phyloP scores from a whole-genome alignment of 2,888 invertebrate genomes.

The Epirrhoe alternata region DNA sequence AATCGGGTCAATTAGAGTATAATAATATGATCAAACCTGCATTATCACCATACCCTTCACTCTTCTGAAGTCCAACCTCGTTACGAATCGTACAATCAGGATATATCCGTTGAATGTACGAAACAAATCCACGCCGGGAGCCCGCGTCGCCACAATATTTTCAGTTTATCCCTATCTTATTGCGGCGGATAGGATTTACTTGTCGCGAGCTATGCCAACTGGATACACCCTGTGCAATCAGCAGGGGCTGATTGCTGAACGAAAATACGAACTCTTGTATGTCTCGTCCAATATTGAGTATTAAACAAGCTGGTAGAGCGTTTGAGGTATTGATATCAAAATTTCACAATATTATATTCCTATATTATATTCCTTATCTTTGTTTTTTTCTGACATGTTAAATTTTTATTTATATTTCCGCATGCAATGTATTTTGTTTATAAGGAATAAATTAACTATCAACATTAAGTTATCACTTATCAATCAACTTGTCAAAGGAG shows the following conservation, averaged over 20 bases:
- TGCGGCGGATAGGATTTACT: slow-evolving; percentile 32
- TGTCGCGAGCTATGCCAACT: slow-evolving; percentile 30
- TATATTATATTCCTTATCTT: no score
- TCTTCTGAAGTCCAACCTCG: neutral
- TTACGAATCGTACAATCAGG: neutral
- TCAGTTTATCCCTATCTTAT: slow-evolving; percentile 32
- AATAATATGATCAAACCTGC: neutral
- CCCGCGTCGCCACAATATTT: slow-evolving; percentile 36
- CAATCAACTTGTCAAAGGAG: no score
- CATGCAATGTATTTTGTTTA: no score
- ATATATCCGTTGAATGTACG: neutral
- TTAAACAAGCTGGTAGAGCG: neutral
- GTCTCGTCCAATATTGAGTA: neutral
- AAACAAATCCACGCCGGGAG: slow-evolving; percentile 30
- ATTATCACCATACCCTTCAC: no score
- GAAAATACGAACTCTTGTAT: neutral
- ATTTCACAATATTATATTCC: no score
- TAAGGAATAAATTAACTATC: no score
- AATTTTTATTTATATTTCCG: no score
- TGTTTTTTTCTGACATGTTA: no score
- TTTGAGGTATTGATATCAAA: neutral
- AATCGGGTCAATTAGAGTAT: no score
- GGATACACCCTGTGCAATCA: slow-evolving; percentile 12
- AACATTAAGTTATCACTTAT: no score
- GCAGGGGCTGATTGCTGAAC: slow-evolving; percentile 12